These are phyloP conservation scores for Tribolium castaneum DNA, from an alignment of 1,140 invertebrate genomes.

Conservation along the genomic window DNA sequence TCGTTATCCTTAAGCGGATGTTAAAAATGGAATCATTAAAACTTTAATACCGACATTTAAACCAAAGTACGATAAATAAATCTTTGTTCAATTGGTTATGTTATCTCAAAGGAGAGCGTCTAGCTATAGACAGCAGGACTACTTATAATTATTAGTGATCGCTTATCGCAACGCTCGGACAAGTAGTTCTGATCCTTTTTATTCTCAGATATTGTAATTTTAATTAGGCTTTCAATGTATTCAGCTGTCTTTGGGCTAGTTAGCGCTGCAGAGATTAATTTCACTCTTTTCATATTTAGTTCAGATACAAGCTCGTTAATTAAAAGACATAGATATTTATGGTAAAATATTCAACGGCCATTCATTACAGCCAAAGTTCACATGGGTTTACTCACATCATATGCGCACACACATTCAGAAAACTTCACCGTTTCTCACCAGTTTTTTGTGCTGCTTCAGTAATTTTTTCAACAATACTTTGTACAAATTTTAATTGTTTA, in stretches of 20 bases:
- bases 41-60: conserved; percentile 35
- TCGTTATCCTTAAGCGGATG: conserved; percentile 32
- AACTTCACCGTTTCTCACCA: no score
- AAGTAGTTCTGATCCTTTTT: not conserved
- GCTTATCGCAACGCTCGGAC: not conserved
- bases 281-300: not conserved
- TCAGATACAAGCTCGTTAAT: not conserved
- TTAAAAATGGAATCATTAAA: conserved; percentile 41
- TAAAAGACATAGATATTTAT: not conserved
- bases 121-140: not conserved
- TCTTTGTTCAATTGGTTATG: conserved; percentile 30
- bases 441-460: no score
- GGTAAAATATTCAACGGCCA: not conserved
- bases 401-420: not conserved
- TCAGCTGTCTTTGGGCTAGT: not conserved
- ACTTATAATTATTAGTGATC: conserved; percentile 5
- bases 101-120: not conserved
- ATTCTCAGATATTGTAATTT: not conserved
- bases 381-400: not conserved
- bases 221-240: not conserved
- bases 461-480: no score
- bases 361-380: not conserved
- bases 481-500: no score
- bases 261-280: not conserved
- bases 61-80: conserved; percentile 35